A percentile compares a stretch with the other conserved stretches of the same genome.
Conservation (phyloP, 2,888 invertebrate species). For the Hecatera dysodea region DNA sequence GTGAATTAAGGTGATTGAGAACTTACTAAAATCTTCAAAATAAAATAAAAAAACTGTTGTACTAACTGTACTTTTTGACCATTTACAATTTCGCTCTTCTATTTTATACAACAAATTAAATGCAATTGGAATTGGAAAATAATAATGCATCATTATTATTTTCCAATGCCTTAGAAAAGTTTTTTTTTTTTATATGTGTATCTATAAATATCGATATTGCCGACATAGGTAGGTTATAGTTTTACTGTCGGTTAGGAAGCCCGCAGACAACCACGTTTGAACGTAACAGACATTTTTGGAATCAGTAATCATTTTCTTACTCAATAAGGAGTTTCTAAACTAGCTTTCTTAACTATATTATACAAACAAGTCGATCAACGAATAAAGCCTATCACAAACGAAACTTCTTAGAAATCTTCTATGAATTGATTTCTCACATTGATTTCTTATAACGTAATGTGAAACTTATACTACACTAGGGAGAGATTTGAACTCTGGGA, state of each 20-base stretch:
- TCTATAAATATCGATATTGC: no score
- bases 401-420: neutral
- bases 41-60: no score
- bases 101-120: neutral
- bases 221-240: neutral
- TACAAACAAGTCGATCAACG: slow-evolving; percentile 31
- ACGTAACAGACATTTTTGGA: neutral
- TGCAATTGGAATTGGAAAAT: neutral
- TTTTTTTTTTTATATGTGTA: neutral
- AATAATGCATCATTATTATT: neutral
- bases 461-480: slow-evolving; percentile 21
- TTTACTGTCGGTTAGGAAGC: no score
- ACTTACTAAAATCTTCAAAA: neutral
- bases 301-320: neutral
- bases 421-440: neutral
- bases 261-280: neutral
- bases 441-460: neutral
- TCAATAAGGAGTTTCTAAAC: neutral
- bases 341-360: slow-evolving; percentile 17
- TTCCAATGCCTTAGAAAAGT: neutral
- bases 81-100: neutral
- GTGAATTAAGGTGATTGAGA: neutral
- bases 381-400: slow-evolving; percentile 5
- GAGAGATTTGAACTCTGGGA: slow-evolving; percentile 64
- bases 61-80: no score